Evolutionary conservation across 1,140 invertebrate genomes (phyloP), one percentile per base, ranked within the genome.

Genomic region (Panagrolaimus sp.): DNA sequence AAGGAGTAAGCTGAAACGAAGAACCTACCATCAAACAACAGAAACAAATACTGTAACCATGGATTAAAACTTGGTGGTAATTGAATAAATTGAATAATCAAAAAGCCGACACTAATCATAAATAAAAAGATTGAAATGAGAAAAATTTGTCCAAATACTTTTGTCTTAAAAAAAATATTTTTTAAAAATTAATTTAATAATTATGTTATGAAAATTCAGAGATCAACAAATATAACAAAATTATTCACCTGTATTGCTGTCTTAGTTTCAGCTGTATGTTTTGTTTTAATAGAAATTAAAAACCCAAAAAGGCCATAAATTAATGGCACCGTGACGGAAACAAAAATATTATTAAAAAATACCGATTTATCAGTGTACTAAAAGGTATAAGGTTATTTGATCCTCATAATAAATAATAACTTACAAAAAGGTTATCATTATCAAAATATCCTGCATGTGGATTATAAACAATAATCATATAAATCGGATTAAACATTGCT

Each of bases 371-470:
- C 28, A 17, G 10, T 21, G 8, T 58, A 58, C 52, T 58, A 55
- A 55, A 55, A 55, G 47, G 45, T n/a, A 46, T 46, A n/a, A n/a
- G 9, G 9, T 46, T 46, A 46, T 9, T 46, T 9, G n/a, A n/a
- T 46, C n/a, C n/a, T 46, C 45, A 52, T 52, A n/a, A n/a, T n/a
- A n/a, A n/a, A n/a, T n/a, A 21, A 58, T 12, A 58, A 58, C 52
- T 58, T 58, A 58, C 52, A 10, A n/a, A 10, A 14, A 10, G 12
- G 9, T 48, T n/a, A 44, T 44, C 26, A 17, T 70, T 38, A 45
- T 43, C 26, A n/a, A 52, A 67, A 68, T 69, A 38, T 68, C 24
- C 64, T 14, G n/a, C 28, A 26, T 52, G 68, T 17, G 47, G 68
- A 45, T 69, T 64, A 63, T 68, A 69, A 5, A 65, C 17, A 12